Conservation (phyloP, 1,140 invertebrate genomes). For the Sycophaga agraensis region DNA sequence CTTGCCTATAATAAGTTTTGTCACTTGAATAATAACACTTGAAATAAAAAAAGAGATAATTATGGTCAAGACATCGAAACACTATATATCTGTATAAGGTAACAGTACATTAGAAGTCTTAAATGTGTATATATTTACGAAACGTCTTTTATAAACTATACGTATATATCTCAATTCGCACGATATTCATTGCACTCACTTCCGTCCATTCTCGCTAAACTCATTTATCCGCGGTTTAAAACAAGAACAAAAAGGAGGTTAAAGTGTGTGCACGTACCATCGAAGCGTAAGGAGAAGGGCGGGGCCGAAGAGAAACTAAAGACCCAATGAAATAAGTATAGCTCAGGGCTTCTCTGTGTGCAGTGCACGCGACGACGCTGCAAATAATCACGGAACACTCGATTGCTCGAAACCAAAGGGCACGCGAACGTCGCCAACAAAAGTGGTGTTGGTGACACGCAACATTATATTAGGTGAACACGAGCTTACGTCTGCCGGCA, state of each 20-base stretch:
- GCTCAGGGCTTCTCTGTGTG: conserved; percentile 8
- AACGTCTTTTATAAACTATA: conserved; percentile 2
- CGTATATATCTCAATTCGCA: not conserved
- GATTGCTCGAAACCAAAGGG: not conserved
- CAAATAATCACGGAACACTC: conserved; percentile 11
- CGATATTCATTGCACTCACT: not conserved
- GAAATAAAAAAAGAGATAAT: conserved; percentile 2
- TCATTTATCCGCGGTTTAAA: not conserved
- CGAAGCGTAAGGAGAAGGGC: not conserved
- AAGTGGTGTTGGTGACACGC: not conserved
- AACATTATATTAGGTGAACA: not conserved
- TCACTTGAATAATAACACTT: conserved; percentile 12
- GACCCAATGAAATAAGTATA: conserved; percentile 2
- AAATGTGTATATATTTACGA: conserved; percentile 8
- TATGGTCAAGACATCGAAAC: conserved; percentile 7
- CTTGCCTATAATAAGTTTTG: not conserved
- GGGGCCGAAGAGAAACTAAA: no score
- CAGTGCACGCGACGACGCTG: not conserved
- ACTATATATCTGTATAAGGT: not conserved
- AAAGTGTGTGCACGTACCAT: not conserved
- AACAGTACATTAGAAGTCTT: conserved; percentile 17
- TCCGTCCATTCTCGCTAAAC: not conserved
- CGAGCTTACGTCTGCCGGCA: not conserved
- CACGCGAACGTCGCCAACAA: not conserved
- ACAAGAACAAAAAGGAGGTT: no score